These are phyloP conservation scores for Varroa destructor DNA, from an alignment of 1,140 invertebrate species.

Conservation along the genomic window DNA sequence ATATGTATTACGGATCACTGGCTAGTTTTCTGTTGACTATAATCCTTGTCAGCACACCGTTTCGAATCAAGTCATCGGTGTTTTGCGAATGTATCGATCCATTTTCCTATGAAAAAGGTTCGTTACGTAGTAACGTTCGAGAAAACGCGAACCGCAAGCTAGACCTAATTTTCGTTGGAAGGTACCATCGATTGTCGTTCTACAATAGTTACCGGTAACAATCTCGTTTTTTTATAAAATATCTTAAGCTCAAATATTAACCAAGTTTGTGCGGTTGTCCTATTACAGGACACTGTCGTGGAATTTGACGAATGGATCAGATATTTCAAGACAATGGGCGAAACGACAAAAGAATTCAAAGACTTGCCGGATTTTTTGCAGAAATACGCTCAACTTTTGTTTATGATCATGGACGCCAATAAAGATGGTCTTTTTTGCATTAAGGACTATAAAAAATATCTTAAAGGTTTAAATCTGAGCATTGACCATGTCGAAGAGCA, in stretches of 20 bases:
- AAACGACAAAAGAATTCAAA: constrained; percentile 35
- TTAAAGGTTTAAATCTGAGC: constrained; percentile 37
- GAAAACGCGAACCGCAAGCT: too few species aligned
- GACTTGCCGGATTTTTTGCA: constrained; percentile 38
- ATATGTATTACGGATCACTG: too few species aligned
- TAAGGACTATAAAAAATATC: constrained; percentile 39
- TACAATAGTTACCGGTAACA: not conserved
- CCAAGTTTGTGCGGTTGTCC: not conserved
- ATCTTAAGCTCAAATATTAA: too few species aligned
- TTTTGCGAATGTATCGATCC: too few species aligned
- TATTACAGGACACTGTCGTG: constrained; percentile 36
- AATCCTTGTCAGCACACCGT: too few species aligned
- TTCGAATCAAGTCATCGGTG: too few species aligned
- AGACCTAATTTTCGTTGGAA: not conserved
- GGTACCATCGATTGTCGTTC: not conserved
- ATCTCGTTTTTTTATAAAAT: too few species aligned
- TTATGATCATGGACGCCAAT: constrained; percentile 37
- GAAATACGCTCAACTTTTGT: constrained; percentile 38
- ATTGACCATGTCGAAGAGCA: constrained; percentile 37
- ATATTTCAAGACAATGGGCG: constrained; percentile 37
- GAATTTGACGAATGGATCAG: constrained; percentile 39
- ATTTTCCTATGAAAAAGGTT: too few species aligned
- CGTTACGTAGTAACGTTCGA: too few species aligned
- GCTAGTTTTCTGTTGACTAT: too few species aligned
- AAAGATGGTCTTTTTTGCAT: constrained; percentile 39